phyloP scores from a whole-genome alignment of 2,113 vertebrate genomes.

The Vulpes lagopus region DNA sequence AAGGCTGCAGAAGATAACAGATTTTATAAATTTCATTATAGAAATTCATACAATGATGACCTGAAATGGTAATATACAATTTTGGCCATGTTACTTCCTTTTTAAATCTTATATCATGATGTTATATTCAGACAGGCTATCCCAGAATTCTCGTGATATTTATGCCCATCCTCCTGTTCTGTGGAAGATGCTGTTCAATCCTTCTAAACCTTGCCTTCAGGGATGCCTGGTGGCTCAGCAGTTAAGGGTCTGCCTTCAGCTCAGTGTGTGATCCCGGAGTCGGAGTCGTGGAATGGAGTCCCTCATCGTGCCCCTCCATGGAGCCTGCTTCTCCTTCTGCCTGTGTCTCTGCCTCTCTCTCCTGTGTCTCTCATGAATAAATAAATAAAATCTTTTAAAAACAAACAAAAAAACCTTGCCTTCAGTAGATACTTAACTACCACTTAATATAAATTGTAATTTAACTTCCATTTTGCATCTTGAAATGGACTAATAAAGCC shows the following conservation, averaged over 20 bases:
- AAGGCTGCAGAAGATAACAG: neutral
- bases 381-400: too few relatives aligned
- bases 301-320: too few relatives aligned
- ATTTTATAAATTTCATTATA: neutral
- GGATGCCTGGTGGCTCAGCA: too few relatives aligned
- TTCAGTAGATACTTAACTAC: neutral
- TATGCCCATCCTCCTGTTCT: neutral
- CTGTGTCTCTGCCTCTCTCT: too few relatives aligned
- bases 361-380: too few relatives aligned
- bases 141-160: neutral
- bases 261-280: too few relatives aligned
- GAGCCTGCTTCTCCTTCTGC: too few relatives aligned
- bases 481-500: neutral
- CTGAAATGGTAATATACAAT: neutral
- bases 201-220: neutral
- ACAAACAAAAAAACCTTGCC: neutral
- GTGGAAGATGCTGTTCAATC: neutral
- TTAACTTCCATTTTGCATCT: neutral
- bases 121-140: neutral
- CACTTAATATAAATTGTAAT: neutral
- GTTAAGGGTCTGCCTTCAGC: too few relatives aligned
- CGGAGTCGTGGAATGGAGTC: too few relatives aligned
- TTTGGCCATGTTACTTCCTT: neutral
- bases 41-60: neutral
- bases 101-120: neutral